phyloP scores from a whole-genome alignment of 2,113 vertebrate genomes.

The Macheiramphus alcinus region DNA sequence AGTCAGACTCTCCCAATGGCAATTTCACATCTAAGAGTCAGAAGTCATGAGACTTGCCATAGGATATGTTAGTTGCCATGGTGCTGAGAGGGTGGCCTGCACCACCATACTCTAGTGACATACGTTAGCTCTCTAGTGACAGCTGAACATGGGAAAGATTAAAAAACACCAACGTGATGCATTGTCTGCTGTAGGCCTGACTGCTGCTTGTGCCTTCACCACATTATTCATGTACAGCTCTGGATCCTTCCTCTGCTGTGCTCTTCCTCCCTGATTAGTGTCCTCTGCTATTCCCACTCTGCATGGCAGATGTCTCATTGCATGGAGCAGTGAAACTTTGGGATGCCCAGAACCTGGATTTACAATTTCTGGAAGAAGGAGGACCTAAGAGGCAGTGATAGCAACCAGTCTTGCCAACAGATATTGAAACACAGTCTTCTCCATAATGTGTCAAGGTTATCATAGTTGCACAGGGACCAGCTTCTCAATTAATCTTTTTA shows the following conservation, averaged over 20 bases:
- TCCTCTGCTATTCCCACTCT: not conserved
- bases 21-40: not conserved
- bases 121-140: not conserved
- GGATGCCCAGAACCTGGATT: not conserved
- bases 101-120: rapidly evolving
- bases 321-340: not conserved
- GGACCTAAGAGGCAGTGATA: not conserved
- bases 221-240: not conserved
- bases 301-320: not conserved
- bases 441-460: not conserved
- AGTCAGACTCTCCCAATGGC: not conserved
- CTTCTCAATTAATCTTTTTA: not conserved
- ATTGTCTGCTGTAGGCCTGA: not conserved
- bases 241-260: not conserved
- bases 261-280: not conserved
- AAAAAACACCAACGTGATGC: not conserved
- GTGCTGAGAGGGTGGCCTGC: not conserved
- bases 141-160: not conserved
- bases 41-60: not conserved
- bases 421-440: not conserved
- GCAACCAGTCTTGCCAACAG: not conserved
- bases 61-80: not conserved
- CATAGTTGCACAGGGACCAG: not conserved
- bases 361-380: not conserved
- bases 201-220: not conserved